Conservation (phyloP, 2,888 invertebrate species). For the Eurytoma adleriae region DNA sequence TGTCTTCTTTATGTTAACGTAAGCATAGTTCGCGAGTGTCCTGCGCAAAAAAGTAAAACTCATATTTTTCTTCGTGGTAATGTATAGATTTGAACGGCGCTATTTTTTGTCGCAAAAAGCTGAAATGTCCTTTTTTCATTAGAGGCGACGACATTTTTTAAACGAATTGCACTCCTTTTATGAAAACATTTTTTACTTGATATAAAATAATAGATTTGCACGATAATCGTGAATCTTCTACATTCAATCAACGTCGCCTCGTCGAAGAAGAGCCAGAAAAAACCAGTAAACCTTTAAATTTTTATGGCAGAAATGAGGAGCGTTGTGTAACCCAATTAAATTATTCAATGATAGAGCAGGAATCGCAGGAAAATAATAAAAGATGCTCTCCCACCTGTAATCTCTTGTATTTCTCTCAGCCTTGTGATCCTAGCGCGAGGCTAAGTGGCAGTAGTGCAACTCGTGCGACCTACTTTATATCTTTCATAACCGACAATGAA, state of each 20-base stretch:
- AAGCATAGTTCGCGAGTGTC: too few relatives aligned
- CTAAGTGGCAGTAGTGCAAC: constrained; percentile 25
- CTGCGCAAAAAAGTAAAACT: too few relatives aligned
- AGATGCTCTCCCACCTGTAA: constrained; percentile 9
- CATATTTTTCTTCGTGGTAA: too few relatives aligned
- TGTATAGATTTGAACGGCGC: too few relatives aligned
- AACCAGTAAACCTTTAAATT: not conserved
- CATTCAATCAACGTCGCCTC: not conserved
- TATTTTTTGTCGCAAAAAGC: too few relatives aligned
- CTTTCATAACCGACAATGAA: constrained; percentile 34
- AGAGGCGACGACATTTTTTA: too few relatives aligned
- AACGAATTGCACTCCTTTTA: too few relatives aligned
- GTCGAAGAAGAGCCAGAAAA: not conserved
- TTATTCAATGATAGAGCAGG: not conserved
- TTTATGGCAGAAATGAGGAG: not conserved
- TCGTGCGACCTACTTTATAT: constrained; percentile 43
- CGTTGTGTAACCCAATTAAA: not conserved
- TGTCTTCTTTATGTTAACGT: too few relatives aligned
- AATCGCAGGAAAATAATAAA: not conserved
- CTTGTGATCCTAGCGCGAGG: constrained; percentile 44
- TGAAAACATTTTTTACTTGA: too few relatives aligned
- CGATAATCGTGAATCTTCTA: too few relatives aligned
- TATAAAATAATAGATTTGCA: too few relatives aligned
- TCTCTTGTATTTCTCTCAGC: constrained; percentile 37
- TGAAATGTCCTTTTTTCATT: too few relatives aligned